Percentiles rank a stretch among this genome's conserved stretches.
These are phyloP conservation scores for Sylvicola cinctus DNA, from an alignment of 2,888 invertebrate species.

Conservation along the genomic window DNA sequence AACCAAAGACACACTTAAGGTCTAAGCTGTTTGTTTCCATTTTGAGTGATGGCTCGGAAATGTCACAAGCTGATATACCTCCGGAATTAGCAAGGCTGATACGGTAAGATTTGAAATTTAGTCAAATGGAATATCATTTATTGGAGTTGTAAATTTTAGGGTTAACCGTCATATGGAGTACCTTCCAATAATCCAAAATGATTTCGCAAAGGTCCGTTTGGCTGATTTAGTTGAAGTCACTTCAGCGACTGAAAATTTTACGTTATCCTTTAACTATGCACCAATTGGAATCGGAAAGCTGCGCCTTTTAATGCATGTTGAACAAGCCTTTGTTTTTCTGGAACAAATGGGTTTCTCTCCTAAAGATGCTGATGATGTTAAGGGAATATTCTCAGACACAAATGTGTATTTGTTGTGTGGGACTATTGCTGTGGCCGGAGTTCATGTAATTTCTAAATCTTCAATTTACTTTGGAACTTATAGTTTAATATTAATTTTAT, in stretches of 20 bases:
- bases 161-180: conserved; percentile 40
- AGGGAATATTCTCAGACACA: conserved; percentile 89
- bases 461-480: background rate
- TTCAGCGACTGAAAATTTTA: conserved; percentile 34
- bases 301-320: conserved; percentile 55
- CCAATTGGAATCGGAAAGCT: conserved; percentile 64
- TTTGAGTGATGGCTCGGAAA: conserved; percentile 46
- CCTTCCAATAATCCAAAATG: conserved; percentile 64
- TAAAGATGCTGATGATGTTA: conserved; percentile 91
- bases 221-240: conserved; percentile 51
- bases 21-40: conserved; percentile 52
- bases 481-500: conserved; percentile 2
- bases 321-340: conserved; percentile 49
- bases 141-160: conserved; percentile 20
- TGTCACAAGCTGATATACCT: conserved; percentile 45
- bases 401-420: conserved; percentile 78
- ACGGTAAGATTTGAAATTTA: conserved; percentile 24
- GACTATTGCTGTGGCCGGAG: conserved; percentile 75
- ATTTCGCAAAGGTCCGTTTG: conserved; percentile 61
- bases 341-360: conserved; percentile 65
- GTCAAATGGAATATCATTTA: background rate
- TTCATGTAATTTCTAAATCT: conserved; percentile 54
- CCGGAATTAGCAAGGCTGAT: conserved; percentile 41
- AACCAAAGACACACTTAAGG: conserved; percentile 55
- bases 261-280: conserved; percentile 45